These are phyloP conservation scores for Chanos chanos DNA, from an alignment of 2,797 vertebrate genomes.

Conservation along the genomic window DNA sequence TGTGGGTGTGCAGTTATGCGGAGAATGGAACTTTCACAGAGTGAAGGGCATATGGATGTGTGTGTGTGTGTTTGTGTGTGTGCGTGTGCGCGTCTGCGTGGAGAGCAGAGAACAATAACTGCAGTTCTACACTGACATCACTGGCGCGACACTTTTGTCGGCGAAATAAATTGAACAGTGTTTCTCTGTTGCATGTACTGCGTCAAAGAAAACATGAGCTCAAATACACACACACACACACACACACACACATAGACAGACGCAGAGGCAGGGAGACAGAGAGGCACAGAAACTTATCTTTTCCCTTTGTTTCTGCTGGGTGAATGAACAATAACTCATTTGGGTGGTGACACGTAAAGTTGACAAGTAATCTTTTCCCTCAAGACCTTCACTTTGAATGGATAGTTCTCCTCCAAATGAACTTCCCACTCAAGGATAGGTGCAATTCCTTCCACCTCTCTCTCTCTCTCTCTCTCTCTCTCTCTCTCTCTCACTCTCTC, in stretches of 20 bases:
- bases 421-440: too few species aligned
- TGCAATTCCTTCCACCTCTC: slow-evolving; percentile 24
- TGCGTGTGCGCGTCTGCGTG: slow-evolving; percentile 1
- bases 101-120: slow-evolving; percentile 27
- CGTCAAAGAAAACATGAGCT: slow-evolving; percentile 19
- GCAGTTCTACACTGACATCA: slow-evolving; percentile 32
- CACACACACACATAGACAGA: background rate
- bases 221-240: background rate
- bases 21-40: slow-evolving; percentile 51
- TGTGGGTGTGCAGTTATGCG: slow-evolving; percentile 41
- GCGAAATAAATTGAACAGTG: slow-evolving; percentile 17
- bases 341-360: slow-evolving; percentile 54
- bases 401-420: slow-evolving; percentile 51
- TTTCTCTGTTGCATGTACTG: slow-evolving; percentile 3
- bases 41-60: slow-evolving; percentile 41
- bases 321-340: slow-evolving; percentile 63
- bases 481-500: background rate
- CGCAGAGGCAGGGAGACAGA: slow-evolving; percentile 3
- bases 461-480: background rate
- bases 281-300: slow-evolving; percentile 11
- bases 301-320: slow-evolving; percentile 41
- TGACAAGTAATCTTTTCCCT: slow-evolving; percentile 49
- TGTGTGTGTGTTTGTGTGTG: slow-evolving; percentile 18
- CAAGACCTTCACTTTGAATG: slow-evolving; percentile 41
- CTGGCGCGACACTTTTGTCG: slow-evolving; percentile 22